Base-by-base conservation (phyloP, 2,113 vertebrate genomes). In the Gnathonemus longibarbis region DNA sequence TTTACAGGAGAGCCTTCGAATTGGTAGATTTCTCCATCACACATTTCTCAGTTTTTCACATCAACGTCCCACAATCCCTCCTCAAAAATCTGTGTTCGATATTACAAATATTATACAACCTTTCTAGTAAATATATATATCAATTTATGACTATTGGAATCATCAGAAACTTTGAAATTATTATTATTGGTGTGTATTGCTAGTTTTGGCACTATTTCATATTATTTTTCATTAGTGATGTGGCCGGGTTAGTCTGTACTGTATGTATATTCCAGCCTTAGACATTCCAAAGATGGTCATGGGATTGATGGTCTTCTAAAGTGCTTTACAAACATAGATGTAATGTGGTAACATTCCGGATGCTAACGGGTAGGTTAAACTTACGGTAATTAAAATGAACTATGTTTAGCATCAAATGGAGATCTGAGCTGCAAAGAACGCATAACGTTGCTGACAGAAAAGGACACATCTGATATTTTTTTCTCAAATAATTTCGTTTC, bases 261-360 rank as follows among this genome's bases (percentile, higher is more conserved):
- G 62, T 42, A 50, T 35, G 62, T 53, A 39, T 35, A 53, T 83
- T 52, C 31, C 15, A 49, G 88, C 45, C 35, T 39, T 39, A 53
- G 88, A 49, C 21, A 83, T 35, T 89, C 19, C 19, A 17, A 8
- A 42, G 70, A 52, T 83, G 3, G 74, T 19, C 13, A 42, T 31
- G 49, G 66, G 21, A 45, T 89, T n/a, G 50, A 35, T 92, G 91
- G 91, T 89, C 91, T 74, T 80, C 24, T 92, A 90, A 91, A 90
- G 77, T 49, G 84, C 91, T 88, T 92, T 89, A 52, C n/a, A 83
- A 39, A 58, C 9, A 1, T 53, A 48, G 39, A 88, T 91, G 56
- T 48, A 91, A 92, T 62, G 56, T 45, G 80, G 87, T 89, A 52
- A 70, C 39, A 56, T 46, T 45, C 31, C 19, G 24, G 89, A 35